Evolutionary conservation across 2,888 invertebrate genomes (phyloP).

Genomic region (Oligia strigilis): DNA sequence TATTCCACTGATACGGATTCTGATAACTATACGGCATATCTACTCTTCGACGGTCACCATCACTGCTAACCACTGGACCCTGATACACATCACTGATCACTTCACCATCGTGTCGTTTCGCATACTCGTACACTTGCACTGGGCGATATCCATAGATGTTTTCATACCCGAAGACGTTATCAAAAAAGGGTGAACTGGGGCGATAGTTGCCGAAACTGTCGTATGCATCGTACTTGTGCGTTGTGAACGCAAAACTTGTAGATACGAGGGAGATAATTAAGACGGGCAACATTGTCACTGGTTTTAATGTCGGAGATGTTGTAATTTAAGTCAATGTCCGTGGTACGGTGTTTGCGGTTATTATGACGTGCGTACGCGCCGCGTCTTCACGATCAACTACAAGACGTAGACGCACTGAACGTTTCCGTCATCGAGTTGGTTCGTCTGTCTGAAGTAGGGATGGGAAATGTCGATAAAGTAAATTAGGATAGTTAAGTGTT

Average conservation of each 20-base stretch:
- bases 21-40: constrained; percentile 22
- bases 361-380: constrained; percentile 46
- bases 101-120: constrained; percentile 13
- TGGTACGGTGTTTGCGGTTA: not conserved
- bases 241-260: constrained; percentile 42
- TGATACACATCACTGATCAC: constrained; percentile 45
- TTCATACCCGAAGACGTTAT: constrained; percentile 1
- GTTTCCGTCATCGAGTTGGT: constrained; percentile 13
- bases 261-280: constrained; percentile 33
- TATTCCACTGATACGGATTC: constrained; percentile 28
- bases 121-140: constrained; percentile 32
- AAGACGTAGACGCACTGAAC: constrained; percentile 40
- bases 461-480: not conserved
- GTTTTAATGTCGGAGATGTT: not conserved
- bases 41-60: constrained; percentile 5
- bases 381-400: constrained; percentile 37
- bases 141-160: constrained; percentile 36
- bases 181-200: not conserved
- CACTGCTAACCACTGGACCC: not conserved
- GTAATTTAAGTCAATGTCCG: constrained; percentile 4
- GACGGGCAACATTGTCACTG: constrained; percentile 51
- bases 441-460: constrained; percentile 33
- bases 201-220: constrained; percentile 36
- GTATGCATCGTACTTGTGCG: constrained; percentile 28
- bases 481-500: not conserved